Base-by-base conservation (phyloP, 2,888 invertebrate species). In the Napeogenes sylphis region DNA sequence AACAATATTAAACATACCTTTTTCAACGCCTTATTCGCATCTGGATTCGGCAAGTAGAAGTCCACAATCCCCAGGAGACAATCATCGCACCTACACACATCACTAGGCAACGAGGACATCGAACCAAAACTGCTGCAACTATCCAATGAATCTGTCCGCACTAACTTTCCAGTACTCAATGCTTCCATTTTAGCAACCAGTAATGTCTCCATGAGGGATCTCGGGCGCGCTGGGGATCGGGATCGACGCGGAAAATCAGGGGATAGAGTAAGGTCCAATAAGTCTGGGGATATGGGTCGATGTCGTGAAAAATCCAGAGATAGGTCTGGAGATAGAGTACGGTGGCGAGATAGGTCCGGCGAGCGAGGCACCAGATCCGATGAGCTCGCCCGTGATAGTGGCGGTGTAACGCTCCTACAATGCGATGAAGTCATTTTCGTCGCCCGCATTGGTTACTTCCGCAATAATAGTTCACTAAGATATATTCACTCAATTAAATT, bases 141-240 rank as follows among this genome's bases (percentile, higher is more conserved):
- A 79, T 96, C 96, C 82, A 95, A 91, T 6, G 96, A 95, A 75
- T 96, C 95, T 33, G 94, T 94, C 71, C 96, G 91, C 64, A 95
- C 91, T 69, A 96, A 81, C 68, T 83, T 89, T 70, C 91, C 91
- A 21, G 88, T 88, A 63, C 91, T 92, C 13, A 94, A 91, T 54
- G 94, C 93, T 75, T 96, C 96, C 92, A 96, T 96, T 83, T 96
- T 96, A 4, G 95, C 95, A 55, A 95, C 94, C 61, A 96, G 87
- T 62, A 96, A 84, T 65, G 94, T 93, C 80, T 96, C 96, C 96
- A 96, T 96, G 35, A 96, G 85, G n/a, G 94, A 93, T 69, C 94
- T 91, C n/a, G 94, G 94, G 58, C 93, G 87, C n/a, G 90, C 91
- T 0, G 92, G 92, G 32, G 92, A 92, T 0, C 88, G 78, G 2